Evolutionary conservation across 2,888 invertebrate species (phyloP), one percentile per base, ranked within the genome.

Genomic region (Microplitis manilae): DNA sequence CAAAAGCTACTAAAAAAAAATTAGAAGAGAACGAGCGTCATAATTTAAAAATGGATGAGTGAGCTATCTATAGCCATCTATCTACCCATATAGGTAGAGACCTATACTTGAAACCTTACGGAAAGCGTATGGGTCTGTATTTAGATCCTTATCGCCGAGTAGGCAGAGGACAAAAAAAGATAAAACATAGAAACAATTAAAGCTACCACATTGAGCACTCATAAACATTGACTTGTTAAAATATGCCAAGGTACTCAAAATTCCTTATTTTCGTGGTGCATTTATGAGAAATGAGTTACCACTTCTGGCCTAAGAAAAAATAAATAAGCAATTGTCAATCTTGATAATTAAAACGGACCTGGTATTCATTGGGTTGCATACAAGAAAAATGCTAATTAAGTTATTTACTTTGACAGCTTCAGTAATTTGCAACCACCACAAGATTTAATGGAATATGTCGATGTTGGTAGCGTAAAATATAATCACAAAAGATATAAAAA

Each of bases 11-110:
- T 15, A 79, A 80, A 83, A 78, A 85, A 77, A 77, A 85, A 76
- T 80, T 86, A 67, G 79, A 81, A n/a, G 87, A 89, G 81, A 80
- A 77, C 17, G 69, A 82, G 62, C 80, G 87, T 6, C 88, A 88
- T 80, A 89, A 89, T 13, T 81, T 84, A 86, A 87, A 85, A 38
- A 85, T 85, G 83, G 83, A 86, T 78, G 78, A 75, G 1, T 80
- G 84, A n/a, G 81, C 83, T 20, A 7, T n/a, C n/a, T n/a, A n/a
- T n/a, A n/a, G n/a, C n/a, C n/a, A n/a, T n/a, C n/a, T n/a, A n/a
- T n/a, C n/a, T n/a, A n/a, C n/a, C n/a, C n/a, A n/a, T n/a, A n/a
- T 84, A n/a, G 84, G 82, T 2, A 85, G 83, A 62, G 82, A 82
- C 0, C 39, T 85, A 15, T 77, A 80, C 60, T 40, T 81, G 9